Conservation (phyloP, 2,797 vertebrate species). For the Austrolebias charrua region DNA sequence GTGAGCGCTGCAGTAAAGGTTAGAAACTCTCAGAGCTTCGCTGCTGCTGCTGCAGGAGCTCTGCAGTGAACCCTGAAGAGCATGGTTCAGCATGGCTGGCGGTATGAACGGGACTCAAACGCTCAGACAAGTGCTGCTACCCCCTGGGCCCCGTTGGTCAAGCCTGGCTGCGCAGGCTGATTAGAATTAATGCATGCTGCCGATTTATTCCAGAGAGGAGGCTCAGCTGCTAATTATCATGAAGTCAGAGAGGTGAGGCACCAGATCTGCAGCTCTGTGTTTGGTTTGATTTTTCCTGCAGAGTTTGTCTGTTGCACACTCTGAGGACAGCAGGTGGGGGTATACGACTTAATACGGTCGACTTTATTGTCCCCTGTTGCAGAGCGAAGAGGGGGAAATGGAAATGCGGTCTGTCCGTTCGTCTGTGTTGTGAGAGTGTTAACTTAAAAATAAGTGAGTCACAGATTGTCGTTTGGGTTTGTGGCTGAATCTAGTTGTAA, state of each 20-base stretch:
- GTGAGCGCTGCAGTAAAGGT: slow-evolving; percentile 58
- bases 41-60: slow-evolving; percentile 33
- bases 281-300: slow-evolving; percentile 2
- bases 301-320: not conserved
- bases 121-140: slow-evolving; percentile 15
- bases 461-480: too few species aligned
- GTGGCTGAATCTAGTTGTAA: too few species aligned
- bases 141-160: slow-evolving; percentile 58
- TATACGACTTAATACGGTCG: not conserved
- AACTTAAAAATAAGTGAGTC: too few species aligned
- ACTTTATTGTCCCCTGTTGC: not conserved
- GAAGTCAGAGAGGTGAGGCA: slow-evolving; percentile 61
- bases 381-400: too few species aligned
- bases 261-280: slow-evolving; percentile 33
- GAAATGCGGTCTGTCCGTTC: too few species aligned
- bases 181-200: slow-evolving; percentile 74
- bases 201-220: slow-evolving; percentile 70
- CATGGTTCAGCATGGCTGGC: slow-evolving; percentile 55
- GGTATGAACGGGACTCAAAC: slow-evolving; percentile 7
- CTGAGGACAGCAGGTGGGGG: slow-evolving; percentile 1
- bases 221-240: slow-evolving; percentile 66
- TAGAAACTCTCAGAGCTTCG: slow-evolving; percentile 34
- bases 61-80: slow-evolving; percentile 69
- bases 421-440: too few species aligned
- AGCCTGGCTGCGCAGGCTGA: slow-evolving; percentile 71